phyloP scores from a whole-genome alignment of 2,113 vertebrate genomes.

The Cricetomys ansorgei region DNA sequence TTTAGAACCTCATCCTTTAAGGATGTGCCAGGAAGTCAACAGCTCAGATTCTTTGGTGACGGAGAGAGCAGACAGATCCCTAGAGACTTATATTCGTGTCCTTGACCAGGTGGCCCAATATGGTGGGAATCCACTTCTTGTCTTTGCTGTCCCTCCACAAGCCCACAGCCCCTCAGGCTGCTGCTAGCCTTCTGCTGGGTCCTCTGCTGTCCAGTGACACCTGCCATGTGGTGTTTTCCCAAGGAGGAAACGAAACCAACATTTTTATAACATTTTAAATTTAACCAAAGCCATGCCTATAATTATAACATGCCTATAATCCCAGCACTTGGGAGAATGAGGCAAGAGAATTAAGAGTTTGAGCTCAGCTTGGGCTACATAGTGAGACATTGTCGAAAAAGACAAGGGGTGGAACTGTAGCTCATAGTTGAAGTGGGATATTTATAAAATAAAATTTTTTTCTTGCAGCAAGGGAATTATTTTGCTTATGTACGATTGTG shows the following conservation, averaged over 20 bases:
- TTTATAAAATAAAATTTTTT: constrained; percentile 58
- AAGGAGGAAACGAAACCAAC: not conserved
- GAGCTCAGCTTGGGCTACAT: not conserved
- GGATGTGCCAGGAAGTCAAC: not conserved
- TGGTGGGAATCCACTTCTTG: no score
- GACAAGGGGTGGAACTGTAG: not conserved
- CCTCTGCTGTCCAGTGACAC: not conserved
- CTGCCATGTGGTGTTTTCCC: not conserved
- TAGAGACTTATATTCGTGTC: no score
- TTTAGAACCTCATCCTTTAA: not conserved
- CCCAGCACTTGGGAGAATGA: not conserved
- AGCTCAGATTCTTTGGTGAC: not conserved
- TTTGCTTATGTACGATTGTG: constrained; percentile 92
- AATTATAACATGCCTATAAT: not conserved
- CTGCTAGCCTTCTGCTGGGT: not conserved
- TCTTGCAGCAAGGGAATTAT: constrained; percentile 87
- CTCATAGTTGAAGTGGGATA: constrained; percentile 35
- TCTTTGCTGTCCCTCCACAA: no score
- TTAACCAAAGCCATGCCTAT: not conserved
- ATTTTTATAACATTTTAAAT: not conserved
- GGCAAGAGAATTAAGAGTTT: not conserved
- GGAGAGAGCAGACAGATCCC: not conserved
- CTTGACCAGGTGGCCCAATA: no score
- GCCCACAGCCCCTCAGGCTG: no score
- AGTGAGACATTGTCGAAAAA: not conserved